Evolutionary conservation across 2,113 vertebrate genomes (phyloP).

Genomic region (Chelonoidis abingdonii): DNA sequence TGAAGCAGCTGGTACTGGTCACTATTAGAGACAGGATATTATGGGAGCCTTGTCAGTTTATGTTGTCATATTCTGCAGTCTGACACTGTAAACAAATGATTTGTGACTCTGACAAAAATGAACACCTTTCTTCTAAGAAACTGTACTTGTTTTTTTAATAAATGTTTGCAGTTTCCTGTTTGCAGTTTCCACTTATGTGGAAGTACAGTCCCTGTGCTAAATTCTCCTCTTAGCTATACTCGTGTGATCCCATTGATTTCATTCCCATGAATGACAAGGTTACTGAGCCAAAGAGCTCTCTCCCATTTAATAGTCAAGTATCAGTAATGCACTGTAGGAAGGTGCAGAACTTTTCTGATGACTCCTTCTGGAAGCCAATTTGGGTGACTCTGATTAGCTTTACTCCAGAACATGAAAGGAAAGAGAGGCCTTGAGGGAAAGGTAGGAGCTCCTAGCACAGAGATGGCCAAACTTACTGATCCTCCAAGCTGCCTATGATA

Average conservation of each 20-base stretch:
- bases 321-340: not conserved
- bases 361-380: not conserved
- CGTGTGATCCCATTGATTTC: not conserved
- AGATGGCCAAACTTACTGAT: too few relatives aligned
- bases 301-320: not conserved
- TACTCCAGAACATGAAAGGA: not conserved
- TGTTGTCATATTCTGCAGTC: not conserved
- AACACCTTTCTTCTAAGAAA: not conserved
- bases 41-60: not conserved
- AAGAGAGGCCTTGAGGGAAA: not conserved
- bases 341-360: not conserved
- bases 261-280: not conserved
- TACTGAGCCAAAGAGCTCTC: not conserved
- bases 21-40: not conserved
- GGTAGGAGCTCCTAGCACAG: not conserved
- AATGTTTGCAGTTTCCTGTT: conserved; percentile 8
- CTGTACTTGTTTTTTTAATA: not conserved
- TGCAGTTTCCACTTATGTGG: not conserved
- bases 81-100: not conserved
- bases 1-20: not conserved
- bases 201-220: not conserved
- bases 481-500: too few relatives aligned
- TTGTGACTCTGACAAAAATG: not conserved
- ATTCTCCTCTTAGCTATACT: not conserved
- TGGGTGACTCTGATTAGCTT: not conserved